phyloP scores from a whole-genome alignment of 2,113 vertebrate species.

The Alaudala cheleensis region DNA sequence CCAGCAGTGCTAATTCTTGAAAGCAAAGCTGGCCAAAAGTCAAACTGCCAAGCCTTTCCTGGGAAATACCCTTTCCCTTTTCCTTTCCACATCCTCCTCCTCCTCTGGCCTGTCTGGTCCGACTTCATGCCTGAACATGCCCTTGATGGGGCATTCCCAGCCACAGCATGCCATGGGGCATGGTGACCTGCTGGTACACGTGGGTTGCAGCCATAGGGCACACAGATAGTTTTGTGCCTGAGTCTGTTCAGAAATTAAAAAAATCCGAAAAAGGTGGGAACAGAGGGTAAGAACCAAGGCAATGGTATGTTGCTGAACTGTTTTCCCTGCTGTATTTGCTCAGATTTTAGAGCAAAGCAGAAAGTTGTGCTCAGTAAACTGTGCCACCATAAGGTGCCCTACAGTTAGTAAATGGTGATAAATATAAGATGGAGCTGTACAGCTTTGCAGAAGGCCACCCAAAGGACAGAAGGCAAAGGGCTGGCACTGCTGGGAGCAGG shows the following conservation, averaged over 20 bases:
- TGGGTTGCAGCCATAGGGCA: background rate
- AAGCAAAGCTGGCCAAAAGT: background rate
- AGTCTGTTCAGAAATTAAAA: background rate
- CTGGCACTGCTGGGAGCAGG: background rate
- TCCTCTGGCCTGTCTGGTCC: background rate
- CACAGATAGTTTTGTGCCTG: background rate
- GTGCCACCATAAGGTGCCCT: background rate
- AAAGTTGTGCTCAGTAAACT: background rate
- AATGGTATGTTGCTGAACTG: background rate
- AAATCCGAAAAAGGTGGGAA: background rate
- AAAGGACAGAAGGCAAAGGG: background rate
- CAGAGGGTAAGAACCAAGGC: background rate
- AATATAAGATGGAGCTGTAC: background rate
- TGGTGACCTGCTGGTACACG: background rate
- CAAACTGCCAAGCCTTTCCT: background rate
- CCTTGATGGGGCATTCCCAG: fast-evolving
- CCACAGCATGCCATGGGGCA: fast-evolving
- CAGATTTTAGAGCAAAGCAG: background rate
- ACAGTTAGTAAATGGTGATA: background rate
- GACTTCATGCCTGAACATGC: background rate
- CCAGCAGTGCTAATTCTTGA: background rate
- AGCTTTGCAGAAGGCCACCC: background rate
- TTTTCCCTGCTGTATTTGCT: background rate
- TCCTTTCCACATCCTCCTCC: background rate
- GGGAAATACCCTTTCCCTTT: background rate